Evolutionary conservation across 2,888 invertebrate species (phyloP), one percentile per base, ranked within the genome.

Genomic region (Drosophila antonietae): DNA sequence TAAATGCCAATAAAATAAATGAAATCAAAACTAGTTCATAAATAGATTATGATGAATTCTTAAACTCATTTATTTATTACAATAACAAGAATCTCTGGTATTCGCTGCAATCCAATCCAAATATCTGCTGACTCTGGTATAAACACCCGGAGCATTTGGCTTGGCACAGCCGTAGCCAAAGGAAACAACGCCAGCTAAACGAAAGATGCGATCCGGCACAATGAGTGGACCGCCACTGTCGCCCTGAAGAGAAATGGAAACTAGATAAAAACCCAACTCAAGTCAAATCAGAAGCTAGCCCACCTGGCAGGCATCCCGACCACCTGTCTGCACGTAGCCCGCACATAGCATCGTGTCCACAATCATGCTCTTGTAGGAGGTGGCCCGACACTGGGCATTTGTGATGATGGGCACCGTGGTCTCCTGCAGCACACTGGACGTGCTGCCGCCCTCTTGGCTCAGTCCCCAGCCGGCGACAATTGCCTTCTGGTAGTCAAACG

Each of bases 181-280:
- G 49, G 92, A 92, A 1, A 92, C 92, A 4, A 92, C 87, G 53
- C 92, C 92, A 18, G 88, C 91, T 57, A 91, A 72, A 18, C 90
- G 91, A 68, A 83, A 91, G 44, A 89, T 85, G 20, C 83, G 83
- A 65, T 91, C 90, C 8, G 75, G 73, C 1, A 91, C 90, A 46
- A 88, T 89, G 20, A 93, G 76, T 6, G 92, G 92, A 60, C 93
- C 92, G 44, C 92, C 92, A 63, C 92, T 92, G 77, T 92, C 92
- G 57, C 92, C 92, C 92, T 92, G 39, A 33, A n/a, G 7, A 23
- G n/a, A 43, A 1, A 35, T 12, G 14, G 1, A n/a, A 3, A 0
- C n/a, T 46, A 12, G 8, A 14, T 46, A 14, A 39, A 15, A 18
- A 5, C 4, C 1, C 9, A 18, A 12, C 2, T 8, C 20, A 41